Base-by-base conservation (phyloP, 2,888 invertebrate species). In the Micoletzkya japonica region DNA sequence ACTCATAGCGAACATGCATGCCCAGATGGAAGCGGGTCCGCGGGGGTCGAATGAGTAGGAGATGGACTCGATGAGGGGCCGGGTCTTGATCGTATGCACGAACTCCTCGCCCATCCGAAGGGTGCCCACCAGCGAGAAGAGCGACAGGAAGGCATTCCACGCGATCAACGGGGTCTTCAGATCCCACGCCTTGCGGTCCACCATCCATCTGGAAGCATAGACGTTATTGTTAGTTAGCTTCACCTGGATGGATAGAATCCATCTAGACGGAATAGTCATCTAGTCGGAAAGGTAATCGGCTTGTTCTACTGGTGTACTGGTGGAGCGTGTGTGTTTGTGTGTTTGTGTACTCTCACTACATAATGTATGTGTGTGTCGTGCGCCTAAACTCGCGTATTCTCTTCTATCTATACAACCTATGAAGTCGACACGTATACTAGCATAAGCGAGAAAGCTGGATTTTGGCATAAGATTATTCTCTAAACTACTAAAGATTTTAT, bases 61-160 rank as follows among this genome's bases (percentile, higher is more conserved):
- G 56, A 80, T 76, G 1, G 78, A 78, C 52, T 78, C 77, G 32
- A 72, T 57, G 37, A 76, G 71, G 14, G 78, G 78, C 63, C 87
- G 68, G 75, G 73, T 50, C 67, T 67, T 28, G 7, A 70, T 30
- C 32, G 26, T 59, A n/a, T 63, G 44, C 60, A 50, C 24, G n/a
- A 59, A 70, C 20, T 70, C 70, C 32, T 70, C 59, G 17, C 59
- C 64, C 49, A 77, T 78, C 71, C 78, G 70, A 70, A 72, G 77
- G 0, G 80, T 80, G 32, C 76, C 80, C 49, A 78, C 57, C 14
- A 87, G 86, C 76, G 87, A 87, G 77, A 87, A 87, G 32, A 87
- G 68, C 2, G 87, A 87, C 49, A 88, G 77, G 7, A 83, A 73
- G 17, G 85, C 85, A 76, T 87, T 87, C 88, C 88, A 88, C 20